Conservation (phyloP, 2,797 vertebrate genomes). For the Poeciliopsis turneri region DNA sequence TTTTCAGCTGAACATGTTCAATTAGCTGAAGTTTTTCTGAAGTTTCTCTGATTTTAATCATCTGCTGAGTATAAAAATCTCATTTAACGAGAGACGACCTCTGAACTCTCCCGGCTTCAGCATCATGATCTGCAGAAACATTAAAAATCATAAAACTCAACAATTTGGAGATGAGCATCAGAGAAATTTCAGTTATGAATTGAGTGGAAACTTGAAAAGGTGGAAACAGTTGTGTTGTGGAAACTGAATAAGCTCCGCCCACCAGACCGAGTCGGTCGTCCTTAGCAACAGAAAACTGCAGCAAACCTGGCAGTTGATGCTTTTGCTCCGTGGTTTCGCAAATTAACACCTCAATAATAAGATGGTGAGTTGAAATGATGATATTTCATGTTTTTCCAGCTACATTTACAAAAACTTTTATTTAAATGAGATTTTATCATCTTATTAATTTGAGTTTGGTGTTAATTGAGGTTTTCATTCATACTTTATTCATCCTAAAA, state of each 20-base stretch:
- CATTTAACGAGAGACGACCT: not conserved
- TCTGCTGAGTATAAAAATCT: not conserved
- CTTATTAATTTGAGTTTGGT: not conserved
- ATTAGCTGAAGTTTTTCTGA: not conserved
- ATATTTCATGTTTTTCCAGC: not conserved
- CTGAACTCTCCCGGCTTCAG: not conserved
- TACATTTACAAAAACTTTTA: not conserved
- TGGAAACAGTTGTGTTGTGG: not conserved
- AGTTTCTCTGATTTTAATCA: not conserved
- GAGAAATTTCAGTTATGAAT: not conserved
- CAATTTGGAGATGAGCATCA: no score
- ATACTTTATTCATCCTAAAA: not conserved
- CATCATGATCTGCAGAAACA: not conserved
- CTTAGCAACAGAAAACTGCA: not conserved
- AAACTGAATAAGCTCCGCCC: not conserved
- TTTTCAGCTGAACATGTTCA: not conserved
- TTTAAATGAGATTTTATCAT: not conserved
- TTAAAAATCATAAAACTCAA: not conserved
- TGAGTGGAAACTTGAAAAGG: not conserved
- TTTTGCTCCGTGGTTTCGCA: not conserved
- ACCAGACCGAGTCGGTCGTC: not conserved
- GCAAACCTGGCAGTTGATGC: not conserved
- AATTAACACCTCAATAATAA: not conserved
- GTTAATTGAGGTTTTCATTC: not conserved
- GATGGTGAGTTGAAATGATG: not conserved